Conservation (phyloP, 2,113 vertebrate genomes). For the Shinisaurus crocodilurus region DNA sequence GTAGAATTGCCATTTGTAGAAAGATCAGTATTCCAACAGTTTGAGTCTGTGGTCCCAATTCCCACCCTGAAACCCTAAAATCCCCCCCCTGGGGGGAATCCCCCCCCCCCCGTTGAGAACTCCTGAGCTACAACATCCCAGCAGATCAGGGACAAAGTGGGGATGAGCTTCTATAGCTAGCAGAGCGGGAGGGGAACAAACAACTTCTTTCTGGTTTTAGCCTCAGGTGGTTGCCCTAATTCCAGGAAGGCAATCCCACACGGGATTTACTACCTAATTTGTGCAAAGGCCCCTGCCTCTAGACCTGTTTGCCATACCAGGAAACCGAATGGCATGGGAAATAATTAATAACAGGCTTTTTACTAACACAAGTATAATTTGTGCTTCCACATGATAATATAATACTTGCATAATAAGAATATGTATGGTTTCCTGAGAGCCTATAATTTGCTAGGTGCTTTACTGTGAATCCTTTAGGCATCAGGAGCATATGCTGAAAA, state of each 20-base stretch:
- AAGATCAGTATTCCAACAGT: too few relatives aligned
- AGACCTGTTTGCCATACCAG: too few relatives aligned
- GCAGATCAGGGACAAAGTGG: neutral
- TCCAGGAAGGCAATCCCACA: neutral
- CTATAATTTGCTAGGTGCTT: neutral
- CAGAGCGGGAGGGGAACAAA: too few relatives aligned
- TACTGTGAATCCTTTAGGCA: neutral
- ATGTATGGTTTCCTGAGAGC: neutral
- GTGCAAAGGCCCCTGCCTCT: neutral
- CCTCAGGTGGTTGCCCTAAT: neutral
- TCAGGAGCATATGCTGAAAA: too few relatives aligned
- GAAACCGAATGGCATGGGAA: neutral
- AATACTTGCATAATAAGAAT: neutral
- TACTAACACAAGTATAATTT: neutral
- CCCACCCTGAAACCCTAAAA: too few relatives aligned
- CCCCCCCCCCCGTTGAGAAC: too few relatives aligned
- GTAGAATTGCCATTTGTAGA: too few relatives aligned
- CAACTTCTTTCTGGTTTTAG: neutral
- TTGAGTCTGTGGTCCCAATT: too few relatives aligned
- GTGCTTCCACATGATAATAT: neutral
- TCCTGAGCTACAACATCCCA: too few relatives aligned
- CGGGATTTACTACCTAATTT: neutral
- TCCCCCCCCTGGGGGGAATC: too few relatives aligned
- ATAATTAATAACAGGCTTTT: neutral
- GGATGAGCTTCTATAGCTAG: neutral